Percentiles rank a stretch among this genome's conserved stretches.
phyloP scores from a whole-genome alignment of 2,797 vertebrate genomes.

The Thunnus albacares region DNA sequence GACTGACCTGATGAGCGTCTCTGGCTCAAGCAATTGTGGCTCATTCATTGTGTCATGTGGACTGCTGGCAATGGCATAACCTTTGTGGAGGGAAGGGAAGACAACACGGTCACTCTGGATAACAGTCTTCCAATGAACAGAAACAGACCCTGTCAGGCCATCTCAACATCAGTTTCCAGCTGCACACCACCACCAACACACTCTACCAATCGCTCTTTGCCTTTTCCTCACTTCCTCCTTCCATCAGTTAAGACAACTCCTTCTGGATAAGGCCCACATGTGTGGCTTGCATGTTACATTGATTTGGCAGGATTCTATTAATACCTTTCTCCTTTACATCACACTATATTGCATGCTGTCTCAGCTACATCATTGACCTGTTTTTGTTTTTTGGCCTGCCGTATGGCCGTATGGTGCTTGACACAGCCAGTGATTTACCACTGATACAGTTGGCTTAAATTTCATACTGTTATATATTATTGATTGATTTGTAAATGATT shows the following conservation, averaged over 20 bases:
- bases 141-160: constrained; percentile 85
- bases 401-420: constrained; percentile 61
- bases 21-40: constrained; percentile 61
- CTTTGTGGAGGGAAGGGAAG: constrained; percentile 82
- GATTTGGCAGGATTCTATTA: constrained; percentile 61
- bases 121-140: constrained; percentile 81
- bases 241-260: constrained; percentile 55
- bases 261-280: constrained; percentile 43
- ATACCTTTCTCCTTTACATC: constrained; percentile 50
- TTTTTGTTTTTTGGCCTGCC: constrained; percentile 52
- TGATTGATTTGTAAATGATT: constrained; percentile 79
- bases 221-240: constrained; percentile 58
- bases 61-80: constrained; percentile 87
- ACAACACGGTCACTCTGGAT: constrained; percentile 84
- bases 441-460: constrained; percentile 61
- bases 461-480: constrained; percentile 69
- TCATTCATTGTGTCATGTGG: constrained; percentile 84
- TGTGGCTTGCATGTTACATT: constrained; percentile 14
- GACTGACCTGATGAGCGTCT: constrained; percentile 69
- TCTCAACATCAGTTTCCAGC: constrained; percentile 80
- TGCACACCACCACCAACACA: constrained; percentile 64
- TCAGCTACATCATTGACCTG: constrained; percentile 67
- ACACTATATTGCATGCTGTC: constrained; percentile 32
- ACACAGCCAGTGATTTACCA: constrained; percentile 53
- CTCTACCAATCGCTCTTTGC: constrained; percentile 64